These are phyloP conservation scores for Cabera pusaria DNA, from an alignment of 2,888 invertebrate species.

Conservation along the genomic window DNA sequence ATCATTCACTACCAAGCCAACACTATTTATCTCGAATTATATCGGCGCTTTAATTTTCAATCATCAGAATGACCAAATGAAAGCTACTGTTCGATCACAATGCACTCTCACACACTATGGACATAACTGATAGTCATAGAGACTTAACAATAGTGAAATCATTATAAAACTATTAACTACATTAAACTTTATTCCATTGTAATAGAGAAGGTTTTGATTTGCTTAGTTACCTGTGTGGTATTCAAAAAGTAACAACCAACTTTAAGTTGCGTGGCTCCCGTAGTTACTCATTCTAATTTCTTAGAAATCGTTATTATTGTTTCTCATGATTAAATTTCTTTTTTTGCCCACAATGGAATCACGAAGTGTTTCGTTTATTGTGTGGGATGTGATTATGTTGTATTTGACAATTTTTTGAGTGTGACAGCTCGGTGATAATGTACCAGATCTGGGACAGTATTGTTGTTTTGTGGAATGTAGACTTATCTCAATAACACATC, in stretches of 20 bases:
- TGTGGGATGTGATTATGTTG: conserved; percentile 56
- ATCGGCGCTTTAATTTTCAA: conserved; percentile 83
- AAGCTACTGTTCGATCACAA: conserved; percentile 80
- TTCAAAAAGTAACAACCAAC: conserved; percentile 71
- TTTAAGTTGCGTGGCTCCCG: conserved; percentile 80
- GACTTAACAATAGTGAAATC: conserved; percentile 78
- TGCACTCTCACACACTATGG: conserved; percentile 74
- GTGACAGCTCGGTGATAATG: conserved; percentile 29
- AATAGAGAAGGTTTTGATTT: conserved; percentile 41
- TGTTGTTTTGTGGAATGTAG: conserved; percentile 1
- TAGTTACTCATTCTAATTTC: conserved; percentile 80
- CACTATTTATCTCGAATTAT: conserved; percentile 75
- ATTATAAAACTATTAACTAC: conserved; percentile 32
- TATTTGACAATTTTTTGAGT: conserved; percentile 48
- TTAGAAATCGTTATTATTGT: conserved; percentile 80
- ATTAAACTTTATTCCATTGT: conserved; percentile 31
- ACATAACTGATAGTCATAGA: conserved; percentile 82
- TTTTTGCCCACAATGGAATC: conserved; percentile 73
- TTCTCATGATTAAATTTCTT: conserved; percentile 83
- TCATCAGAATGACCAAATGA: conserved; percentile 69
- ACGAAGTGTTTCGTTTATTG: conserved; percentile 64
- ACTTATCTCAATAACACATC: too few species aligned
- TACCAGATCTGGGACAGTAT: conserved; percentile 10
- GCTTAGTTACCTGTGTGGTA: conserved; percentile 37
- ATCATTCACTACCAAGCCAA: conserved; percentile 37